Evolutionary conservation across 2,797 vertebrate genomes (phyloP).

Genomic region (Podarcis lilfordi): DNA sequence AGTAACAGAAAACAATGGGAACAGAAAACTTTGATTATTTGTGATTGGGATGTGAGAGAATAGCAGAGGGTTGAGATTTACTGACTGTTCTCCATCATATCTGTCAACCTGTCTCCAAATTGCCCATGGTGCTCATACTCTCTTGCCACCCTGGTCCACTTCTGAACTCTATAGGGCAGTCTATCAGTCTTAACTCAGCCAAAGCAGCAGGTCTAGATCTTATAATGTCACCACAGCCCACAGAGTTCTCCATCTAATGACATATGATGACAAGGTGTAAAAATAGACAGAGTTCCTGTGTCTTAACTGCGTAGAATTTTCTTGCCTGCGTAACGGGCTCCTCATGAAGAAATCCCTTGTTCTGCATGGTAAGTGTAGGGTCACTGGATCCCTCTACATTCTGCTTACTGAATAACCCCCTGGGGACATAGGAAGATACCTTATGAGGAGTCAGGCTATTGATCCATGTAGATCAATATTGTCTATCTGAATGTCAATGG

Average conservation of each 20-base stretch:
- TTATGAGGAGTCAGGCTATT: too few species aligned
- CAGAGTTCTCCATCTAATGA: neutral
- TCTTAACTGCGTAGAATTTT: neutral
- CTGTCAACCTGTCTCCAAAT: neutral
- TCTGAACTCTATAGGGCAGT: neutral
- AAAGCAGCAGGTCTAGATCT: neutral
- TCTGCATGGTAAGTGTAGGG: neutral
- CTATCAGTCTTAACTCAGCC: neutral
- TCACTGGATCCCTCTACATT: neutral
- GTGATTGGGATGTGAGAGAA: too few species aligned
- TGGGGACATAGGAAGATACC: too few species aligned
- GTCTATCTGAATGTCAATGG: too few species aligned
- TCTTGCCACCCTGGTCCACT: neutral
- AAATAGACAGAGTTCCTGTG: neutral
- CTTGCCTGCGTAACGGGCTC: neutral
- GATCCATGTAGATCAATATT: too few species aligned
- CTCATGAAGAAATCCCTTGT: neutral
- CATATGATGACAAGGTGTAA: neutral
- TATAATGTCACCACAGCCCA: neutral
- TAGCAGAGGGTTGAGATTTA: neutral
- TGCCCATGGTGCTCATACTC: neutral
- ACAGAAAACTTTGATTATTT: neutral
- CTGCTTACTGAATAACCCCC: neutral
- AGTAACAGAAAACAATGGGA: neutral
- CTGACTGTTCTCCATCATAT: neutral